Base-by-base conservation (phyloP, 1,140 invertebrate genomes). In the Caligus rogercresseyi region DNA sequence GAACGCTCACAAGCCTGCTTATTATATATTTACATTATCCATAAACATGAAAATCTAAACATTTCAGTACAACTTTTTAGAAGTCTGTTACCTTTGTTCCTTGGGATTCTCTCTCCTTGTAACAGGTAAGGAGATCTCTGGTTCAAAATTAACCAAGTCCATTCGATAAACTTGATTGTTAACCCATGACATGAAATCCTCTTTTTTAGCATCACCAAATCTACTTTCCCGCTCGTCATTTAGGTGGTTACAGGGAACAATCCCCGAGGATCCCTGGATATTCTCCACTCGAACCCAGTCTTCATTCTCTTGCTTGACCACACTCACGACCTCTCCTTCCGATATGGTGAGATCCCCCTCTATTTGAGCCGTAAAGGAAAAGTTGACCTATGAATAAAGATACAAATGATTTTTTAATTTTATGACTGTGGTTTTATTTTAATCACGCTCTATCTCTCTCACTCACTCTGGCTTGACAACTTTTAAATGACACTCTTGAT, bases 341-440 rank as follows among this genome's bases (percentile, higher is more conserved):
- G 65, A 69, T 1, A 81, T 69, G 65, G 67, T 74, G 15, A 81
- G 66, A 67, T 81, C 79, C 19, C 74, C 74, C 52, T 74, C 70
- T 69, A 76, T 74, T 67, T 80, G 76, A 3, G 77, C 76, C 20
- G 72, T 65, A 69, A 80, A 81, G 51, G 76, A 75, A 67, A 77
- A 79, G 26, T 74, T 66, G 11, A 75, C 75, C 58, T 73, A 67
- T 3, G 71, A 76, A 69, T 70, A 71, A 3, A 65, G n/a, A n/a
- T n/a, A n/a, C n/a, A n/a, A n/a, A n/a, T n/a, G n/a, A n/a, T n/a
- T n/a, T n/a, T n/a, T n/a, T n/a, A n/a, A n/a, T n/a, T n/a, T n/a
- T n/a, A n/a, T n/a, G n/a, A n/a, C n/a, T n/a, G n/a, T n/a, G n/a
- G n/a, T n/a, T n/a, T n/a, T n/a, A n/a, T n/a, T n/a, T n/a, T n/a